phyloP scores from a whole-genome alignment of 2,888 invertebrate genomes.

The Hipparchia sbordonii region DNA sequence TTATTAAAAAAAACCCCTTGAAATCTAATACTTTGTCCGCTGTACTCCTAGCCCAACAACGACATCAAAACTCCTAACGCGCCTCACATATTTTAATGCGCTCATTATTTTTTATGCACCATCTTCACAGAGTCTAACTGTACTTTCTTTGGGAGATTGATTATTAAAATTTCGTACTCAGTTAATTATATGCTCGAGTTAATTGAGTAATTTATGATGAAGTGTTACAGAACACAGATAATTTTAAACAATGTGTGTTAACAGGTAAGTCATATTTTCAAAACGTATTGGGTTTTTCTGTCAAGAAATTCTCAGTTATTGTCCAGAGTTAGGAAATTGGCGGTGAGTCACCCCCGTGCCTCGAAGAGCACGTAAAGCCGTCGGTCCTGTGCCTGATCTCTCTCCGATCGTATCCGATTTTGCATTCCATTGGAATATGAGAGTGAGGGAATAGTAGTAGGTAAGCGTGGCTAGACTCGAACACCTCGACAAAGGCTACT shows the following conservation, averaged over 20 bases:
- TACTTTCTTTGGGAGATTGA: conserved; percentile 76
- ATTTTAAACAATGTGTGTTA: not conserved
- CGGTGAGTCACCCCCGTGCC: too few relatives aligned
- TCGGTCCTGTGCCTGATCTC: too few relatives aligned
- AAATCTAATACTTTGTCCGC: conserved; percentile 37
- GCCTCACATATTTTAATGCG: conserved; percentile 67
- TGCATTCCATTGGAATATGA: too few relatives aligned
- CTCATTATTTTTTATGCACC: conserved; percentile 75
- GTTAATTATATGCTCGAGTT: conserved; percentile 69
- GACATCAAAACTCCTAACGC: conserved; percentile 50
- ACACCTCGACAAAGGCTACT: too few relatives aligned
- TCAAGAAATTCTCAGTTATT: too few relatives aligned
- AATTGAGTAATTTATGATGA: conserved; percentile 70
- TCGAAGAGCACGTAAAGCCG: too few relatives aligned
- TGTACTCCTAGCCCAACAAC: conserved; percentile 48
- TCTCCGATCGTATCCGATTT: too few relatives aligned
- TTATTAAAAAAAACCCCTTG: too few relatives aligned
- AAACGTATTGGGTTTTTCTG: not conserved
- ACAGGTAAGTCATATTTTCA: not conserved
- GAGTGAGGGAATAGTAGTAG: too few relatives aligned
- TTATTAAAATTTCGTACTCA: conserved; percentile 70
- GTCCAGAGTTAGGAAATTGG: too few relatives aligned
- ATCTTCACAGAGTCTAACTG: conserved; percentile 63
- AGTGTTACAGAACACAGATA: conserved; percentile 7
- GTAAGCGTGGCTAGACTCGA: too few relatives aligned